Evolutionary conservation across 2,888 invertebrate genomes (phyloP), one percentile per base, ranked within the genome.

Genomic region (Chymomyza caudatula): DNA sequence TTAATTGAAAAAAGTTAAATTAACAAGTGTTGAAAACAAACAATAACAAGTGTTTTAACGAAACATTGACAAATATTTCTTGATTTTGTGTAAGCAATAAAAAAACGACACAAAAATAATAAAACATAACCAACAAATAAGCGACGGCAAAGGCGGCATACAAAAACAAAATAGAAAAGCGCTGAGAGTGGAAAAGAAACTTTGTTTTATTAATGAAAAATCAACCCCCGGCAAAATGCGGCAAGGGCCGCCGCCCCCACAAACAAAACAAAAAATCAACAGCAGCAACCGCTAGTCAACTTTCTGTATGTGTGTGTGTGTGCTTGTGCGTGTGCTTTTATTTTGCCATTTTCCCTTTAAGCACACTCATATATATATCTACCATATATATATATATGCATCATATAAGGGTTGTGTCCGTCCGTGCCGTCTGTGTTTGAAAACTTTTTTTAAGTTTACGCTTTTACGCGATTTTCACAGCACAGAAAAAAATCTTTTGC

Each of bases 131-230:
- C 65, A 72, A 71, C 60, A 65, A 71, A 63, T 62, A 60, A 56
- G 57, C 23, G 51, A 15, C 11, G 56, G 19, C 13, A 49, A 53
- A 49, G 29, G 69, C 49, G 43, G 54, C 62, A 58, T 19, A 52
- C 22, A 47, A 65, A 69, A 73, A 65, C 73, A 67, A 71, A 76
- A 74, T 59, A 73, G 70, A 68, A 71, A 75, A 72, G 69, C 71
- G 65, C 59, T 56, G 74, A 6, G 13, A 57, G 42, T 42, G 15
- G 6, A 37, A 20, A 19, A 17, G 2, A 49, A 49, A 49, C 44
- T 63, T 65, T 65, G 76, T 81, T 82, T 82, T 75, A 82, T 82
- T 82, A 82, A 82, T 85, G 79, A 77, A 78, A 82, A 82, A 78
- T 75, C 82, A 79, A 82, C 82, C 82, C 78, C 77, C 73, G 72